Evolutionary conservation across 30 jellyfish, hydroid and myxozoan species (phyloP).

Genomic region (Hydra vulgaris): DNA sequence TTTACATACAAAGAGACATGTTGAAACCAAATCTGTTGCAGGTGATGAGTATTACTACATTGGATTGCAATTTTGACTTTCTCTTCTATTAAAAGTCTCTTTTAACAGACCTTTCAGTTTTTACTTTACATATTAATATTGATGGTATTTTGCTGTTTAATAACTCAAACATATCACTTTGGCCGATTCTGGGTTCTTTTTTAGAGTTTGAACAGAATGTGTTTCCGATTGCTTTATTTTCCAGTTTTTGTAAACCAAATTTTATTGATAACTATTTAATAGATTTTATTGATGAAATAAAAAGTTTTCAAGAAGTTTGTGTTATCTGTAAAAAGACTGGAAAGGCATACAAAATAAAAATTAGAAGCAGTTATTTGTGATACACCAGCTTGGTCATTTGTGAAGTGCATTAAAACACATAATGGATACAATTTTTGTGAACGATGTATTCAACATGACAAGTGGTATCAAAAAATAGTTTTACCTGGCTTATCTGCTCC

Average conservation of each 20-base stretch:
- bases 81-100: background rate
- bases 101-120: background rate
- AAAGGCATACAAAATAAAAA: background rate
- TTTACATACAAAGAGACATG: conserved; percentile 10
- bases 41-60: background rate
- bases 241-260: conserved; percentile 22
- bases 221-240: conserved; percentile 26
- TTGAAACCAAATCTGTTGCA: background rate
- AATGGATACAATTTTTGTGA: conserved; percentile 23
- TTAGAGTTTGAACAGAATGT: conserved; percentile 3
- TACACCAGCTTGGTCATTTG: conserved; percentile 39
- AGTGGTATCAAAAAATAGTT: conserved; percentile 11
- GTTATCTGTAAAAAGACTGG: background rate
- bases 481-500: background rate
- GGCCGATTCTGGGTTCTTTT: conserved; percentile 18
- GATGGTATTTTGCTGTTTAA: conserved; percentile 17
- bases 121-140: background rate
- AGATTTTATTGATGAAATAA: background rate
- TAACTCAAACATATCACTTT: conserved; percentile 8
- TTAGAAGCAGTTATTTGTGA: conserved; percentile 14
- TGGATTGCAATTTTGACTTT: background rate
- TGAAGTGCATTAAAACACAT: conserved; percentile 18
- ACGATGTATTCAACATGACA: conserved; percentile 10
- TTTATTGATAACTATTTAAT: too few species aligned
- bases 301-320: background rate